phyloP scores from a whole-genome alignment of 2,888 invertebrate species.

The Mimas tiliae region DNA sequence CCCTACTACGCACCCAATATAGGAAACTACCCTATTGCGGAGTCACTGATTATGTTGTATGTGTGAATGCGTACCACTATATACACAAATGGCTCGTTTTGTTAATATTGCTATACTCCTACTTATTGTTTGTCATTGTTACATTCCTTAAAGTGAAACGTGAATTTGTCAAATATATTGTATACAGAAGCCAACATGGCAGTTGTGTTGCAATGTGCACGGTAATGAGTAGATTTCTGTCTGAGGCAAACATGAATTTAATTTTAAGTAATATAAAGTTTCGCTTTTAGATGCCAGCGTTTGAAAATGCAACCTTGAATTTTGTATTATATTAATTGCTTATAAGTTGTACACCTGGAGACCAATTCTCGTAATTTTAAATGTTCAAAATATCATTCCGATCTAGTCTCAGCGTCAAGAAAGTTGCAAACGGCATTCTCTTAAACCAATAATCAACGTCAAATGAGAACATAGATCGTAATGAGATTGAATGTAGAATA shows the following conservation, averaged over 20 bases:
- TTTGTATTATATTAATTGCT: background rate
- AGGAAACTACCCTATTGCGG: no score
- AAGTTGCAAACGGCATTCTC: no score
- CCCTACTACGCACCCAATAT: no score
- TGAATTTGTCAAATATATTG: background rate
- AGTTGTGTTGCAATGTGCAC: background rate
- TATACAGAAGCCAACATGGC: background rate
- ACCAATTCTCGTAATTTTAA: no score
- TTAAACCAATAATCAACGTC: no score
- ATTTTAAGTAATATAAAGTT: background rate
- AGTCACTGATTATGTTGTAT: background rate
- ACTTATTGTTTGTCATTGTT: constrained; percentile 14
- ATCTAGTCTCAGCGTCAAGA: no score
- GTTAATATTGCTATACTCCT: background rate
- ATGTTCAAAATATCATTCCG: no score
- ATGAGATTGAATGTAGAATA: no score
- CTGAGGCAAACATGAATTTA: constrained; percentile 2
- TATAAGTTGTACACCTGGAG: background rate
- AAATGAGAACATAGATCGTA: no score
- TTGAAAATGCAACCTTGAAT: background rate
- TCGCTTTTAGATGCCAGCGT: background rate
- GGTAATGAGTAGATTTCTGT: background rate
- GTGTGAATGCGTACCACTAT: background rate
- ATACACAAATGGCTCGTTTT: background rate
- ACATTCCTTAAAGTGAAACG: constrained; percentile 21